phyloP scores from a whole-genome alignment of 2,113 vertebrate genomes.

The Seriola quinqueradiata region DNA sequence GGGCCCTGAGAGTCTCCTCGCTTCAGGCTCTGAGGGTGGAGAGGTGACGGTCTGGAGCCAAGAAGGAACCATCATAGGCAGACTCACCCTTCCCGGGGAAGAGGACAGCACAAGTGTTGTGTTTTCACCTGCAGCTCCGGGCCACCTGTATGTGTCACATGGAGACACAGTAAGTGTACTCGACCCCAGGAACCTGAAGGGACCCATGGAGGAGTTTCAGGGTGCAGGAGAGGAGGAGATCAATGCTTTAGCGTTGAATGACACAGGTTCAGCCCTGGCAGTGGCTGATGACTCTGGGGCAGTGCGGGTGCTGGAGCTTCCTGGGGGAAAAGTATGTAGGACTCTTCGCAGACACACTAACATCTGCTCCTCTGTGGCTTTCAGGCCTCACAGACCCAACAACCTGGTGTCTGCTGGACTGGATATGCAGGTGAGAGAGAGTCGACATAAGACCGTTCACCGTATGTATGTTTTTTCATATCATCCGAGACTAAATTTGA shows the following conservation, averaged over 20 bases:
- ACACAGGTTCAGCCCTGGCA: slow-evolving; percentile 86
- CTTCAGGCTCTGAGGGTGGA: slow-evolving; percentile 91
- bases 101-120: slow-evolving; percentile 87
- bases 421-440: slow-evolving; percentile 93
- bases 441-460: neutral
- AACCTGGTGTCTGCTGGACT: slow-evolving; percentile 95
- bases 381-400: slow-evolving; percentile 92
- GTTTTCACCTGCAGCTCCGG: slow-evolving; percentile 84
- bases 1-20: slow-evolving; percentile 86
- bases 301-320: slow-evolving; percentile 91
- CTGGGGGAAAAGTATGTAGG: slow-evolving; percentile 88
- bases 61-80: slow-evolving; percentile 79
- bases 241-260: slow-evolving; percentile 90
- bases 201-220: slow-evolving; percentile 79
- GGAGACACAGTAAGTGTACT: slow-evolving; percentile 88
- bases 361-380: slow-evolving; percentile 94
- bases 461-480: neutral
- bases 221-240: slow-evolving; percentile 93
- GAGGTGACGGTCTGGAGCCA: slow-evolving; percentile 89
- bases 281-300: slow-evolving; percentile 92
- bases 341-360: slow-evolving; percentile 93
- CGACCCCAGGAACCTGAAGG: slow-evolving; percentile 88
- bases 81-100: slow-evolving; percentile 72
- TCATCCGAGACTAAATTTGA: neutral
- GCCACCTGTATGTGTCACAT: slow-evolving; percentile 87